Percentiles rank a stretch among this genome's conserved stretches.
Evolutionary conservation across 1,140 invertebrate species (phyloP).

Genomic region (Temnothorax nylanderi): DNA sequence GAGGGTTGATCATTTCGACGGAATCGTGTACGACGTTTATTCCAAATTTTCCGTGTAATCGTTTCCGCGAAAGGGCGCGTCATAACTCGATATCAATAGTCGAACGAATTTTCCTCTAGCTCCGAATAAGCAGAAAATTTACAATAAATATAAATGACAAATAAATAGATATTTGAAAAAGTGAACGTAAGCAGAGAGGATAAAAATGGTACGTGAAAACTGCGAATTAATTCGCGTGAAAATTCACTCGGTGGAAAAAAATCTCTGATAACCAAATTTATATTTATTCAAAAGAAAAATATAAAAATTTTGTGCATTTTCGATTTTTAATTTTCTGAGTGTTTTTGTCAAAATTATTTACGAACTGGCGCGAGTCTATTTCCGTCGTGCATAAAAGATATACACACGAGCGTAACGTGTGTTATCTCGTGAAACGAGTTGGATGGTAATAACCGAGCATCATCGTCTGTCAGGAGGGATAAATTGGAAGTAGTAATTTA

Average conservation of each 20-base stretch:
- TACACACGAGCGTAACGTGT: neutral
- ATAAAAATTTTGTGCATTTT: neutral
- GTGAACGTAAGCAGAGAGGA: neutral
- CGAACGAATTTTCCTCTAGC: neutral
- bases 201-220: neutral
- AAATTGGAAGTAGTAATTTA: constrained; percentile 58
- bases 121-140: neutral
- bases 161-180: neutral
- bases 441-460: constrained; percentile 37
- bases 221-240: neutral
- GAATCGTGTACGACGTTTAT: neutral
- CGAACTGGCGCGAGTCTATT: neutral
- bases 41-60: constrained; percentile 39
- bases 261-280: neutral
- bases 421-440: constrained; percentile 18
- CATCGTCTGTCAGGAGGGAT: constrained; percentile 8
- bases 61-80: constrained; percentile 4
- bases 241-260: neutral
- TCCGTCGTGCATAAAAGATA: neutral
- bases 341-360: neutral
- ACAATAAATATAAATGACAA: neutral
- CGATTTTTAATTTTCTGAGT: neutral
- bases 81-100: neutral
- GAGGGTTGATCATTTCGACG: constrained; percentile 6
- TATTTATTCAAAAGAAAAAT: neutral